phyloP scores from a whole-genome alignment of 2,888 invertebrate species.

The Stegana nigrithorax region DNA sequence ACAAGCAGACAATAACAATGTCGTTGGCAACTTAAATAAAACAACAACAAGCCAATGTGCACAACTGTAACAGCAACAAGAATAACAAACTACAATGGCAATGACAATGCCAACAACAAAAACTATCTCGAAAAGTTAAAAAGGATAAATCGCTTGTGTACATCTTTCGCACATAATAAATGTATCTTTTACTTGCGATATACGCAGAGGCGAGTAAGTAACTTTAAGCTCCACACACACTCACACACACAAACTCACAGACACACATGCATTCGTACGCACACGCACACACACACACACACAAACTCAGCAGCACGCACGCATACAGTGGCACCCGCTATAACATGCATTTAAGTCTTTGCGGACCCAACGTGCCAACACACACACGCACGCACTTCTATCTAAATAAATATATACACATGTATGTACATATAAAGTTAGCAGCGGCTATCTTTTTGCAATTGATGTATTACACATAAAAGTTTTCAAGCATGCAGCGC shows the following conservation, averaged over 20 bases:
- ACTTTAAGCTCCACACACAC: constrained; percentile 36
- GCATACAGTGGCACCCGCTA: constrained; percentile 8
- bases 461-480: constrained; percentile 66
- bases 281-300: constrained; percentile 18
- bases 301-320: constrained; percentile 18
- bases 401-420: constrained; percentile 22
- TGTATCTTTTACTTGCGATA: constrained; percentile 62
- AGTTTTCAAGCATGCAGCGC: constrained; percentile 46
- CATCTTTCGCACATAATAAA: constrained; percentile 65
- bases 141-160: constrained; percentile 65
- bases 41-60: constrained; percentile 8
- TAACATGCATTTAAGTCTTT: no score
- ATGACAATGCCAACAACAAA: constrained; percentile 25
- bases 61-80: constrained; percentile 8
- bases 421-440: constrained; percentile 59
- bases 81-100: constrained; percentile 10
- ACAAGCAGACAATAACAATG: not conserved
- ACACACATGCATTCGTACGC: constrained; percentile 19
- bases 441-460: constrained; percentile 66
- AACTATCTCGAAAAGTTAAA: constrained; percentile 52
- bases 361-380: constrained; percentile 3
- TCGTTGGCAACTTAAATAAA: no score
- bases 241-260: constrained; percentile 25
- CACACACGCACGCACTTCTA: constrained; percentile 1
- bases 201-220: constrained; percentile 47